Evolutionary conservation across 2,888 invertebrate genomes (phyloP), one percentile per base, ranked within the genome.

Genomic region (Neocrepidodera transversa): DNA sequence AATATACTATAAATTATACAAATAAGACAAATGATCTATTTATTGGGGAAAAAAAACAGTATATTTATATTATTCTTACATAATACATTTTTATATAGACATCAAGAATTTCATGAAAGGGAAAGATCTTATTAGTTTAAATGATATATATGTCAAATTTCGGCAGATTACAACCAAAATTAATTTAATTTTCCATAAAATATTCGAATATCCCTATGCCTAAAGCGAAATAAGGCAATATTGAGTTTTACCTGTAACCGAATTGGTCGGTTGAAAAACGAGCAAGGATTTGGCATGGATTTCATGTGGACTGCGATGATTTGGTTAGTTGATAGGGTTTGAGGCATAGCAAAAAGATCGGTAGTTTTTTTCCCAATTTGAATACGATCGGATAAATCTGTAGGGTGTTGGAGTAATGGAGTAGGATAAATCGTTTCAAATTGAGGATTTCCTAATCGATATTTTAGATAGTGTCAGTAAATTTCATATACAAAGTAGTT

Each of bases 311-410:
- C 48, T 20, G 32, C 32, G 48, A 18, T 48, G 48, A 48, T 48
- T 48, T 35, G 48, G 48, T 48, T 48, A 48, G 48, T 35, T 30
- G 47, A 48, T 48, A 30, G 48, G 48, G 35, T 48, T 18, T 35
- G 48, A 48, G 35, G 48, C 32, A 48, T 48, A 48, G 48, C 32
- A 32, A 23, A 23, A 26, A 43, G 23, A 43, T 6, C 32, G 20
- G 32, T 17, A 48, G 32, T 13, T 48, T 48, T 45, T 35, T 28
- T 2, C 20, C 48, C 48, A 48, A 48, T 48, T 48, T 48, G 13
- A 48, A 48, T 48, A 30, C 48, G 48, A 48, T 48, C 32, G 16
- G 48, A 48, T 48, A 48, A 48, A 48, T 48, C 48, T 35, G 48
- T n/a, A 43, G 28, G 17, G 32, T 32, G 48, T 20, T 48, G 17